Base-by-base conservation (phyloP, 1,140 invertebrate genomes). In the Halesus radiatus region DNA sequence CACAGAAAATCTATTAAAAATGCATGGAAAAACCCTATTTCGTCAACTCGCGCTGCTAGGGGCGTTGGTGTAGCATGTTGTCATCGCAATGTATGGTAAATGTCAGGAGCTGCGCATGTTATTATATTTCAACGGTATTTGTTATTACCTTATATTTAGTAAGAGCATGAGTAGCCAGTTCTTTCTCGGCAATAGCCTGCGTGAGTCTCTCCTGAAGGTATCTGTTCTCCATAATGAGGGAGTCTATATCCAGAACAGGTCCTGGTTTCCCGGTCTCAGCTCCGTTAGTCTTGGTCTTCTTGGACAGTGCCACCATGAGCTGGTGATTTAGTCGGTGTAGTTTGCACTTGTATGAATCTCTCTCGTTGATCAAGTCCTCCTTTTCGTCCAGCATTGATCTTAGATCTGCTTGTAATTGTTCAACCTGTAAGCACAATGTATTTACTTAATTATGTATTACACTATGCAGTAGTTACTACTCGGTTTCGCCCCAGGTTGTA, bases 301-400 rank as follows among this genome's bases (percentile, higher is more conserved):
- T 90, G 83, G 87, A 84, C 0, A 97, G 87, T 3, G 95, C 92
- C 83, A 92, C 93, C 82, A 94, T 94, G 13, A 97, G 90, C 85
- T 96, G 94, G 84, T 95, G 92, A 87, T 97, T 97, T 3, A 97
- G 90, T 50, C 95, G 89, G 85, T 96, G 94, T 16, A 95, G 94
- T 88, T 97, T 97, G 82, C 92, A 95, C 86, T 95, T 95, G 84
- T 95, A 96, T n/a, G 94, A 94, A 88, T 97, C 95, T 80, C 95
- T 89, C 85, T 97, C 95, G 15, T 91, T 93, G 22, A 94, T 92
- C 20, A 96, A 86, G 84, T 97, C 96, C 85, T 96, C 95, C 87
- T 97, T 96, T 86, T 97, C 96, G 90, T 97, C 96, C 50, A 97
- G 87, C 22, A 96, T 91, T 58, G 90, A 88, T 85, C 95, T 92